Conservation (phyloP, 1,140 invertebrate genomes). For the Chelonus insularis region DNA sequence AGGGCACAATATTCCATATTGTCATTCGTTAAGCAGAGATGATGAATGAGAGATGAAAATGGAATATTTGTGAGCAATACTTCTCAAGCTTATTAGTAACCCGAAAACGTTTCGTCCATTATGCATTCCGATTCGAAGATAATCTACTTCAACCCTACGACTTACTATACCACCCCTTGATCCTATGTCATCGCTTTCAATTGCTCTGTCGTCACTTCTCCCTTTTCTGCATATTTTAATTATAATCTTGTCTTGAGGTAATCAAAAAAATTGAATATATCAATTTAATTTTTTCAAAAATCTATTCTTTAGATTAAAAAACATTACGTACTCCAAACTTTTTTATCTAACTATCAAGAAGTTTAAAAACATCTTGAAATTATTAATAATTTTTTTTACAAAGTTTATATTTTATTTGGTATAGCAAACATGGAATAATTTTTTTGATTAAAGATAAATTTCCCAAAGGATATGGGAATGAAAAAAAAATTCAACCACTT, state of each 20-base stretch:
- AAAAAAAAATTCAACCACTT: too few species aligned
- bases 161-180: not conserved
- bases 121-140: constrained; percentile 57
- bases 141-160: constrained; percentile 32
- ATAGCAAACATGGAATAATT: too few species aligned
- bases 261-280: not conserved
- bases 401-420: too few species aligned
- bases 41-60: too few species aligned
- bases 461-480: too few species aligned
- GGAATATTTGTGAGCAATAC: constrained; percentile 19
- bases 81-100: constrained; percentile 51
- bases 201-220: constrained; percentile 12
- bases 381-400: too few species aligned
- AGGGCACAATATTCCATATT: too few species aligned
- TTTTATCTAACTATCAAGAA: too few species aligned
- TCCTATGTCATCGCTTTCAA: constrained; percentile 21
- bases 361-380: too few species aligned
- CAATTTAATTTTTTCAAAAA: not conserved
- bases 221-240: constrained; percentile 7
- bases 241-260: too few species aligned
- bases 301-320: not conserved
- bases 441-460: too few species aligned
- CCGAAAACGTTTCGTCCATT: constrained; percentile 52
- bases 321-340: not conserved
- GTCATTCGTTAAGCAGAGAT: too few species aligned